These are phyloP conservation scores for Apostichopus japonicus DNA, from an alignment of 35 echinoderm and acorn worm species.

Conservation along the genomic window DNA sequence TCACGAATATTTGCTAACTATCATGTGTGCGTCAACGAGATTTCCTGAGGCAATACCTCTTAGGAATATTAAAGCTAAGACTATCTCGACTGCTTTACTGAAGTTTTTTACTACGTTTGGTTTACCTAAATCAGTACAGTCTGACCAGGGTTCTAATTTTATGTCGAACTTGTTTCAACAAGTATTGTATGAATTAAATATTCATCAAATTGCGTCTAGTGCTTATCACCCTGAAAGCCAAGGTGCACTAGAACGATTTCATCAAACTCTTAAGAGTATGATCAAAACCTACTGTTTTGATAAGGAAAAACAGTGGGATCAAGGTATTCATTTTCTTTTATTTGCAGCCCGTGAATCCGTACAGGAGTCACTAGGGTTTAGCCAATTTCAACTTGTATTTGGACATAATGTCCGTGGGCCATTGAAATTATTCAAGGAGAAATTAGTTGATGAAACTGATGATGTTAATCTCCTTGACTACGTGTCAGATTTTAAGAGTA, in stretches of 20 bases:
- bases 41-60: slow-evolving; percentile 14
- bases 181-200: slow-evolving; percentile 21
- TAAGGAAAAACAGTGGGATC: slow-evolving; percentile 60
- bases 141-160: slow-evolving; percentile 42
- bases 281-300: slow-evolving; percentile 34
- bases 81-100: background rate
- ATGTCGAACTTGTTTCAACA: slow-evolving; percentile 42
- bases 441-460: background rate
- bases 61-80: background rate
- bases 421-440: slow-evolving; percentile 32
- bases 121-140: slow-evolving; percentile 3
- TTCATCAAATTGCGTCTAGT: background rate
- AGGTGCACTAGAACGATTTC: background rate
- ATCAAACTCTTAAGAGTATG: slow-evolving; percentile 26
- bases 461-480: slow-evolving; percentile 37
- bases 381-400: slow-evolving; percentile 60
- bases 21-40: slow-evolving; percentile 25
- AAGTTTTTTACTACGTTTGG: slow-evolving; percentile 37
- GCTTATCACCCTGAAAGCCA: slow-evolving; percentile 6
- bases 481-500: slow-evolving; percentile 25
- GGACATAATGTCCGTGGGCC: slow-evolving; percentile 11
- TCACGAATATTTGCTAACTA: slow-evolving; percentile 46
- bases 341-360: slow-evolving; percentile 66
- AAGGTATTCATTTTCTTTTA: slow-evolving; percentile 62
- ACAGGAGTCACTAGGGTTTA: slow-evolving; percentile 69